Evolutionary conservation across 2,888 invertebrate species (phyloP), one percentile per base, ranked within the genome.

Genomic region (Hedya salicella): DNA sequence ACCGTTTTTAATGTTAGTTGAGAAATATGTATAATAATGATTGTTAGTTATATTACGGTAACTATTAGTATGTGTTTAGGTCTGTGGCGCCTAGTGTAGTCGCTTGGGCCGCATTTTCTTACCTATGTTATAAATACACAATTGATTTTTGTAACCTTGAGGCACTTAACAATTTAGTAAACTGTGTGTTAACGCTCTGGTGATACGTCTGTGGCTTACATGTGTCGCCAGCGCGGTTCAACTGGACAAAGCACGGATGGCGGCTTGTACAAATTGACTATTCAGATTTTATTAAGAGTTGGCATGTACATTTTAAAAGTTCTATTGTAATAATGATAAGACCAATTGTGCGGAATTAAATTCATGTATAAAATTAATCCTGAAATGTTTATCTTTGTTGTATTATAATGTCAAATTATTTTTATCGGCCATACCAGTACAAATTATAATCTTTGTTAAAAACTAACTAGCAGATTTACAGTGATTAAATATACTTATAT

Each of bases 351-450:
- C 73, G 69, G 75, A 75, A 78, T 75, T 73, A 71, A 75, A 79
- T 76, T 77, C 75, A 76, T 76, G 70, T 81, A 80, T 77, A 78
- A 79, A 83, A 75, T 81, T 77, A 86, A 79, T 83, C 82, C 79
- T 76, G 78, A 80, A 71, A 81, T 81, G 75, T 86, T 83, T 85
- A 87, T 82, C 81, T 83, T 81, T 85, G 85, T 89, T 87, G 82
- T 86, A 79, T 73, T 78, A 80, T 82, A 77, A 79, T 59, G 53
- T 65, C 65, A 79, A 75, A 75, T 76, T 83, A 80, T 81, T 72
- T 85, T 81, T 85, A 87, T 91, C 80, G 89, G 88, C 86, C 87
- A 87, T 87, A 88, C 86, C 90, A 90, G 91, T 91, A 90, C 90
- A 90, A 91, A 80, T 78, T 71, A 75, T 78, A 80, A 84, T 81